These are phyloP conservation scores for Rousettus madagascariensis DNA, from an alignment of 2,797 vertebrate species.

Conservation along the genomic window DNA sequence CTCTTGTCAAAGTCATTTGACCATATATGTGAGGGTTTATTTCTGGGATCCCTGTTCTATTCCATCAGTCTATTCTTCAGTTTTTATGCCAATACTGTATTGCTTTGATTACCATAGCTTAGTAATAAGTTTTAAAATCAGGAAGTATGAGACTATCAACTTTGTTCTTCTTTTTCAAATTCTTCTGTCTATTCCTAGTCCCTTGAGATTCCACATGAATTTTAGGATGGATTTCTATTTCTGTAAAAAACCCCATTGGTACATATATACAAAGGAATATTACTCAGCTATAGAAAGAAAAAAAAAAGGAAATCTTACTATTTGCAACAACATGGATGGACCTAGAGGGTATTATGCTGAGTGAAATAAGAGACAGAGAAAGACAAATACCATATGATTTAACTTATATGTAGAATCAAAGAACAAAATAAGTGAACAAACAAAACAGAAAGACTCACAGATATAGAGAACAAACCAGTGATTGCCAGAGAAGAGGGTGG, in stretches of 20 bases:
- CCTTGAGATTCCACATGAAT: background rate
- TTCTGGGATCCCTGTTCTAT: background rate
- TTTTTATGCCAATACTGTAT: background rate
- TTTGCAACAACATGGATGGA: no score
- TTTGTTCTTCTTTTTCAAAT: background rate
- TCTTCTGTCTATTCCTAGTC: background rate
- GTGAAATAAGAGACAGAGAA: no score
- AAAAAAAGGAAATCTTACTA: no score
- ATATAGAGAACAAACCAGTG: no score
- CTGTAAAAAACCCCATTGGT: background rate
- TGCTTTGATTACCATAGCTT: background rate
- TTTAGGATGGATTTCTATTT: background rate
- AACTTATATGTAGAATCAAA: no score
- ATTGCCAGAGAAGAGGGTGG: no score
- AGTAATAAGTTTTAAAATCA: background rate
- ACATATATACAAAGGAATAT: no score
- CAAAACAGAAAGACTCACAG: no score
- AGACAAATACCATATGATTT: no score
- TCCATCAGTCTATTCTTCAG: background rate
- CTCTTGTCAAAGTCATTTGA: background rate
- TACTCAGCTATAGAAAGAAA: no score
- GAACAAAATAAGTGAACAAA: no score
- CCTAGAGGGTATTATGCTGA: no score
- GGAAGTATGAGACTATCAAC: background rate
- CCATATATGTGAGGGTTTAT: background rate